phyloP scores from a whole-genome alignment of 1,140 invertebrate genomes.

The Drosophila guanche region DNA sequence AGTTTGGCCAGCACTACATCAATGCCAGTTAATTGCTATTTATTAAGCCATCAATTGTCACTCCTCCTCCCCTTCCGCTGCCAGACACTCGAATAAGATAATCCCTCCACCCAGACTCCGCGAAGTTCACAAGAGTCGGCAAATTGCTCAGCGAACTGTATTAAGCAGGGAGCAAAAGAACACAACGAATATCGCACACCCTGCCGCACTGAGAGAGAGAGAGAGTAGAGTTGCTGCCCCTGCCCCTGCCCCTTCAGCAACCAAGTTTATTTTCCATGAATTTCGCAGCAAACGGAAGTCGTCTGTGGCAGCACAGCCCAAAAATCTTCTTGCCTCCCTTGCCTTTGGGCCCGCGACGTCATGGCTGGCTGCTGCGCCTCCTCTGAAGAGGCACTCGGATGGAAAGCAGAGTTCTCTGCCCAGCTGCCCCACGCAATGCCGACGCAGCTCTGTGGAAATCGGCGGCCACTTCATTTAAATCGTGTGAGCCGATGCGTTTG shows the following conservation, averaged over 20 bases:
- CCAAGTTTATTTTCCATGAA: constrained; percentile 50
- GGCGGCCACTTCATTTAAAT: constrained; percentile 63
- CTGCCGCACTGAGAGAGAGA: too few species aligned
- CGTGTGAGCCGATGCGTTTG: constrained; percentile 66
- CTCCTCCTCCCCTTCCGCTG: not conserved
- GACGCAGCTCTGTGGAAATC: constrained; percentile 3
- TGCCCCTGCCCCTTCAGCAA: constrained; percentile 6
- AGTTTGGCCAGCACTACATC: constrained; percentile 46
- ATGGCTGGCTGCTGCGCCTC: constrained; percentile 61
- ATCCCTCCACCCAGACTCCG: constrained; percentile 5
- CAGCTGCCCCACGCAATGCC: not conserved
- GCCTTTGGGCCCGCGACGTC: constrained; percentile 33
- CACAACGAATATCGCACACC: too few species aligned
- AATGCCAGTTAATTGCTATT: constrained; percentile 74
- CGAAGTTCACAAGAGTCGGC: constrained; percentile 33
- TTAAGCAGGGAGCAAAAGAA: constrained; percentile 65
- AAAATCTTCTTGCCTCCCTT: not conserved
- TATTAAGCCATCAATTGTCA: constrained; percentile 73
- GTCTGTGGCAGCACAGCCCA: not conserved
- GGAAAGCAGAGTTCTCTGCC: constrained; percentile 57
- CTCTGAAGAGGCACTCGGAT: constrained; percentile 56
- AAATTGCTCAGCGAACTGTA: constrained; percentile 75
- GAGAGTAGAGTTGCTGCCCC: too few species aligned
- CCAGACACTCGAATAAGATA: constrained; percentile 37
- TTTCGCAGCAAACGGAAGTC: constrained; percentile 50